Percentiles rank a stretch among this genome's conserved stretches.
These are phyloP conservation scores for Epiblema foenella DNA, from an alignment of 2,888 invertebrate genomes.

Conservation along the genomic window DNA sequence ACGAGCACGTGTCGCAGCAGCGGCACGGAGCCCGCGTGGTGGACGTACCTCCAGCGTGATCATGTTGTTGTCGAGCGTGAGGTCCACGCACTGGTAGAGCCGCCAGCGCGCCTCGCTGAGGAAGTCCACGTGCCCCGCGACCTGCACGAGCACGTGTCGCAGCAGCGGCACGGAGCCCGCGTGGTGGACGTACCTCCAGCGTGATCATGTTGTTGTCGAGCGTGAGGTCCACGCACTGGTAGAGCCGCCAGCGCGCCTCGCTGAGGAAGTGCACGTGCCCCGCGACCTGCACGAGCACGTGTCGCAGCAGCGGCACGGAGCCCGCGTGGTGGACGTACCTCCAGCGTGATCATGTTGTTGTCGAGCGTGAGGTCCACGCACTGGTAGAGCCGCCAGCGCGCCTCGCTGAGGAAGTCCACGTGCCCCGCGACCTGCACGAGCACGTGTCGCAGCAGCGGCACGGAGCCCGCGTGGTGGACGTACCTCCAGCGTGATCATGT, in stretches of 20 bases:
- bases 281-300: slow-evolving; percentile 91
- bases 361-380: slow-evolving; percentile 93
- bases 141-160: slow-evolving; percentile 90
- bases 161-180: slow-evolving; percentile 89
- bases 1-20: slow-evolving; percentile 90
- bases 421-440: slow-evolving; percentile 91
- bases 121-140: slow-evolving; percentile 90
- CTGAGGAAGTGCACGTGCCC: slow-evolving; percentile 87
- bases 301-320: slow-evolving; percentile 88
- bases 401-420: slow-evolving; percentile 87
- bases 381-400: slow-evolving; percentile 91
- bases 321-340: slow-evolving; percentile 90
- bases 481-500: slow-evolving; percentile 85
- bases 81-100: slow-evolving; percentile 93
- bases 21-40: slow-evolving; percentile 90
- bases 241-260: slow-evolving; percentile 91
- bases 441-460: slow-evolving; percentile 89
- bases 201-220: slow-evolving; percentile 92
- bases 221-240: slow-evolving; percentile 92
- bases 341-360: slow-evolving; percentile 87
- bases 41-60: slow-evolving; percentile 85
- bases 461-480: slow-evolving; percentile 92
- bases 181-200: slow-evolving; percentile 87
- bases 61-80: slow-evolving; percentile 91
- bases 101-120: slow-evolving; percentile 88